A percentile compares a stretch with the other conserved stretches of the same genome.
Evolutionary conservation across 1,140 invertebrate genomes (phyloP).

Genomic region (Belonocnema kinseyi): DNA sequence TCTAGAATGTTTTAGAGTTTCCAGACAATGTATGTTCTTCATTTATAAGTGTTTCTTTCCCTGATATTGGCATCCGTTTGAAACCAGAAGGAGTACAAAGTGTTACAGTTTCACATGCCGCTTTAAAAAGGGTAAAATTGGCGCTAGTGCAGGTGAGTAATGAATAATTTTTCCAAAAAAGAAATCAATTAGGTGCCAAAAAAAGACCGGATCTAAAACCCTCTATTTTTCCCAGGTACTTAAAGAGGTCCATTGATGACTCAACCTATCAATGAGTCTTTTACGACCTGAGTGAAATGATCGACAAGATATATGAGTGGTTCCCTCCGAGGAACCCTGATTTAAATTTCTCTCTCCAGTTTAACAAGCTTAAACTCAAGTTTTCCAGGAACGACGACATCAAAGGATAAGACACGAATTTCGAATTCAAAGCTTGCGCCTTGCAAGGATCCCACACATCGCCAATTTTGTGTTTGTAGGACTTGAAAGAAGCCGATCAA

Average conservation of each 20-base stretch:
- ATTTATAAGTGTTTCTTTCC: too few species aligned
- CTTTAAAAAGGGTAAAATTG: too few species aligned
- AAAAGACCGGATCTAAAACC: neutral
- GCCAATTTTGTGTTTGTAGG: constrained; percentile 24
- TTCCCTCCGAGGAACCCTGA: neutral
- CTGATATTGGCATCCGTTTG: too few species aligned
- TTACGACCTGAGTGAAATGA: neutral
- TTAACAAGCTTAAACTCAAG: constrained; percentile 26
- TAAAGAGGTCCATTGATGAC: constrained; percentile 10
- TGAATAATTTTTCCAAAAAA: neutral
- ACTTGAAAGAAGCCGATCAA: constrained; percentile 28
- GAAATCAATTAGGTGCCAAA: neutral
- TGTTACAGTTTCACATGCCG: too few species aligned
- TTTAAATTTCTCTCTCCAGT: constrained; percentile 7
- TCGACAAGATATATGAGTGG: constrained; percentile 26
- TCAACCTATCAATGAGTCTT: constrained; percentile 21
- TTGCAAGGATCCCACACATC: constrained; percentile 11
- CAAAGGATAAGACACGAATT: constrained; percentile 21
- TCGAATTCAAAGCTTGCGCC: neutral
- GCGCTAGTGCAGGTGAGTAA: too few species aligned
- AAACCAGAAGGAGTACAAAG: too few species aligned
- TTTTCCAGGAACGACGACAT: constrained; percentile 23
- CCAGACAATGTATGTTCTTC: too few species aligned
- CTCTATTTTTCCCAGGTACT: neutral
- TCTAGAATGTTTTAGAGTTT: too few species aligned